Evolutionary conservation across 2,113 vertebrate species (phyloP).

Genomic region (Antidorcas marsupialis): DNA sequence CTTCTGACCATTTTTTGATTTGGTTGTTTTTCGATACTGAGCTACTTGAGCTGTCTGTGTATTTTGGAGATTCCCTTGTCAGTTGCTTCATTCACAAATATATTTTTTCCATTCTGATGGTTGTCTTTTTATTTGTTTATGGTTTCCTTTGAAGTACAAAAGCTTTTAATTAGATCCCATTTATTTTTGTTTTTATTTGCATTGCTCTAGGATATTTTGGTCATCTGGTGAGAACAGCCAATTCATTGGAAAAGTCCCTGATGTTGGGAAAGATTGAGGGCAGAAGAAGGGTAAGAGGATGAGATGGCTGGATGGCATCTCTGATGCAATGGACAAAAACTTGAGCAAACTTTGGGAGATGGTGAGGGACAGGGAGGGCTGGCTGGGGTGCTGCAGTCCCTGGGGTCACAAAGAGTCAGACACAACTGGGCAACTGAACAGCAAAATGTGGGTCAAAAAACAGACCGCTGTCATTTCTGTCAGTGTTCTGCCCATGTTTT

Average conservation of each 20-base stretch:
- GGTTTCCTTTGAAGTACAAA: not conserved
- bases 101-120: not conserved
- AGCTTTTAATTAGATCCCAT: not conserved
- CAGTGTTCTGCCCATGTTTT: not conserved
- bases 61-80: not conserved
- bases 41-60: not conserved
- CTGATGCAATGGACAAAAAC: not conserved
- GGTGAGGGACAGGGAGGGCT: not conserved
- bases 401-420: not conserved
- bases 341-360: not conserved
- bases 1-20: not conserved
- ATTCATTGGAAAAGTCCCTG: not conserved
- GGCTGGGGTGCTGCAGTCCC: not conserved
- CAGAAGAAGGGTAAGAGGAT: not conserved
- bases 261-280: not conserved
- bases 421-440: not conserved
- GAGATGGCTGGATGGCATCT: not conserved
- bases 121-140: not conserved
- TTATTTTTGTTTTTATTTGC: not conserved
- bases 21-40: not conserved
- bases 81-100: not conserved
- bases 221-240: not conserved
- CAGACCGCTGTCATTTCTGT: not conserved
- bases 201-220: not conserved
- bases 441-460: not conserved